phyloP scores from a whole-genome alignment of 2,888 invertebrate species.

The Cerceris rybyensis region DNA sequence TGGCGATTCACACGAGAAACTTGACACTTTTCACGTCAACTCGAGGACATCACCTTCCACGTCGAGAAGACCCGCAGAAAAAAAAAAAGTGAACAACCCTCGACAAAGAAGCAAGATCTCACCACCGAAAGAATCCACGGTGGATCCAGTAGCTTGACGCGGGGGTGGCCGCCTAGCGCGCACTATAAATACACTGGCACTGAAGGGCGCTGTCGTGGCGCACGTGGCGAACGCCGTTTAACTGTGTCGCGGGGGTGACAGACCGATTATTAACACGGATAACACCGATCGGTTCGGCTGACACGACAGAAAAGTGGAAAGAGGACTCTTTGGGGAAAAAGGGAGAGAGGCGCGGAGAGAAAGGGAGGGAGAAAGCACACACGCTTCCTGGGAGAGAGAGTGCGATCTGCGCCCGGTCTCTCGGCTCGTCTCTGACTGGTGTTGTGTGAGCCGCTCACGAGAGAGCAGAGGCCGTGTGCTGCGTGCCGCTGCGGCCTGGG shows the following conservation, averaged over 20 bases:
- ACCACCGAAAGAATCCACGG: not conserved
- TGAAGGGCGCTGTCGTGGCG: conserved; percentile 11
- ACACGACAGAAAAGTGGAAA: conserved; percentile 38
- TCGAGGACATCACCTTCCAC: too few species aligned
- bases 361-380: conserved; percentile 66
- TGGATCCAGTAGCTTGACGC: conserved; percentile 14
- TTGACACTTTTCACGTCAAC: too few species aligned
- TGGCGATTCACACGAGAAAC: not conserved
- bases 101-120: not conserved
- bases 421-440: conserved; percentile 79
- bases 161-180: conserved; percentile 12
- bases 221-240: conserved; percentile 35
- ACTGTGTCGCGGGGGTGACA: too few species aligned
- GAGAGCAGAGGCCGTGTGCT: conserved; percentile 73
- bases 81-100: not conserved
- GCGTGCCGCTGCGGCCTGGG: conserved; percentile 70
- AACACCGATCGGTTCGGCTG: not conserved
- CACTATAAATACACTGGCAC: conserved; percentile 50
- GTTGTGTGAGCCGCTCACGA: conserved; percentile 76
- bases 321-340: conserved; percentile 11
- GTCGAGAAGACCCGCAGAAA: too few species aligned
- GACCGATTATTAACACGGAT: too few species aligned
- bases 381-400: conserved; percentile 66
- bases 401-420: conserved; percentile 75
- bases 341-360: conserved; percentile 46